Percentiles rank a stretch among this genome's conserved stretches.
Conservation (phyloP, 1,140 invertebrate genomes). For the Parapsyche elsis region DNA sequence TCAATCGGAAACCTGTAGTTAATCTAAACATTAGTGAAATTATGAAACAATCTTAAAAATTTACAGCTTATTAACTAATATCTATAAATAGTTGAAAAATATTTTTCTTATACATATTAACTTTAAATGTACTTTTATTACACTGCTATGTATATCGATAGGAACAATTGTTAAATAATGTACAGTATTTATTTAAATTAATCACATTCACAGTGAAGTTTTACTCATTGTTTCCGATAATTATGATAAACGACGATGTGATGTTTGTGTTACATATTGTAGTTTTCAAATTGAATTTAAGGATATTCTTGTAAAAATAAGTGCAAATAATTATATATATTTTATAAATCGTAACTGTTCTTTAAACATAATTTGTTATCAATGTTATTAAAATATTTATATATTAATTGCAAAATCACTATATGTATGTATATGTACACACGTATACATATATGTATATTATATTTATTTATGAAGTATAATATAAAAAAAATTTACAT, state of each 20-base stretch:
- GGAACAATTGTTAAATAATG: constrained; percentile 38
- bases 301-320: constrained; percentile 46
- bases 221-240: constrained; percentile 40
- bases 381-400: constrained; percentile 15
- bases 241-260: constrained; percentile 21
- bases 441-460: constrained; percentile 1
- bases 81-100: constrained; percentile 11
- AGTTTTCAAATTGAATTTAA: constrained; percentile 31
- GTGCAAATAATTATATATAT: constrained; percentile 46
- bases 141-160: constrained; percentile 23
- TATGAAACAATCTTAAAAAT: constrained; percentile 13
- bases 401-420: constrained; percentile 4
- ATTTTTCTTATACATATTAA: constrained; percentile 28
- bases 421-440: not conserved
- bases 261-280: constrained; percentile 38
- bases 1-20: not conserved
- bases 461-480: not conserved
- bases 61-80: not conserved
- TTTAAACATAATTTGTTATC: constrained; percentile 8
- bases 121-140: constrained; percentile 29
- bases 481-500: not conserved
- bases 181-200: constrained; percentile 48
- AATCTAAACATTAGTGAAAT: constrained; percentile 13
- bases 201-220: constrained; percentile 36
- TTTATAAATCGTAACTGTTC: constrained; percentile 39